Base-by-base conservation (phyloP, 1,140 invertebrate species). In the Camponotus pennsylvanicus region DNA sequence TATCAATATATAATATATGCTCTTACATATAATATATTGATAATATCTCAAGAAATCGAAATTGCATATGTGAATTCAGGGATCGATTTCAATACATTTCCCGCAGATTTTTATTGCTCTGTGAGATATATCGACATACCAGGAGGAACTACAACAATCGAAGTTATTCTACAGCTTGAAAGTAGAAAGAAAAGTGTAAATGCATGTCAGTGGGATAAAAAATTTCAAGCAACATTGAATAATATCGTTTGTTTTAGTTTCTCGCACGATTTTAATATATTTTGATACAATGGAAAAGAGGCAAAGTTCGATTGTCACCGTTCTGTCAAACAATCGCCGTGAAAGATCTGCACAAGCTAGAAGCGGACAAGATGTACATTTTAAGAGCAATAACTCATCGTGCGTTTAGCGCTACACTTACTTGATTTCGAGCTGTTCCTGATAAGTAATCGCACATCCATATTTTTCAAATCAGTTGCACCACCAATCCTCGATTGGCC, bases 351-450 rank as follows among this genome's bases (percentile, higher is more conserved):
- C 83, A 59, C 75, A 79, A 85, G 75, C 34, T 78, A 82, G 67
- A 64, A 57, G 59, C 55, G 69, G 69, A 82, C 64, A 70, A 86
- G 79, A 71, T 71, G 77, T 89, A 88, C 88, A 89, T 92, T 52
- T 86, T 86, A 71, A 73, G 86, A 90, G 90, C 89, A 89, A 86
- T 91, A 92, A 76, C 87, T 88, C 66, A 69, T 70, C 75, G 64
- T 89, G 55, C 69, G 69, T 83, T 83, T 83, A 75, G 69, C 69
- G 55, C 32, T 63, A 73, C 11, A 11, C 32, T 42, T 59, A 9
- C 37, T 32, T 40, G 1, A 42, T 13, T 88, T 77, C n/a, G 11
- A 4, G 13, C 13, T 18, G 0, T 52, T 18, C 4, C 5, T 8
- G 49, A 52, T 52, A 52, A 52, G 15, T 49, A 49, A 49, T 11